Evolutionary conservation across 2,888 invertebrate species (phyloP).

Genomic region (Pseudococcus viburni): DNA sequence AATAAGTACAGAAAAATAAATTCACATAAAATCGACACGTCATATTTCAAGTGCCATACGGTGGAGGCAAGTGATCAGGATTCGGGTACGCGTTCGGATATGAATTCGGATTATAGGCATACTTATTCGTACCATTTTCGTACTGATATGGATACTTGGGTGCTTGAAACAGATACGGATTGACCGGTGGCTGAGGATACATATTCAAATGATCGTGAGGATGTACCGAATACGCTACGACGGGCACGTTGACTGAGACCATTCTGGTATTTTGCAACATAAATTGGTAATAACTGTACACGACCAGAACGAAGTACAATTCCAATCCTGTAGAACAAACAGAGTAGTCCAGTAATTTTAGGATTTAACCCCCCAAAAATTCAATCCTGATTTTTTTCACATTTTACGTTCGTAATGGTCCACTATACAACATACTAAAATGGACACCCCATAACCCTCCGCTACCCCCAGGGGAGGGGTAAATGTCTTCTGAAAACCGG

Average conservation of each 20-base stretch:
- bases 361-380: too few relatives aligned
- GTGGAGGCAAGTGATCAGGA: constrained; percentile 39
- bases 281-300: constrained; percentile 46
- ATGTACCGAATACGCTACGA: not conserved
- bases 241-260: constrained; percentile 8
- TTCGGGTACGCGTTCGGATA: not conserved
- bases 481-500: too few relatives aligned
- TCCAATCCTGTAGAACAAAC: constrained; percentile 3
- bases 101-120: not conserved
- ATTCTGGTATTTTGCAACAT: constrained; percentile 13
- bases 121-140: not conserved
- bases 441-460: too few relatives aligned
- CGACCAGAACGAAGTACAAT: not conserved
- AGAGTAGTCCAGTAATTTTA: too few relatives aligned
- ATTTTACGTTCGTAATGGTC: too few relatives aligned
- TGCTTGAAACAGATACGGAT: constrained; percentile 57
- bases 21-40: too few relatives aligned
- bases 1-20: too few relatives aligned
- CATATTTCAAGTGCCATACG: constrained; percentile 24
- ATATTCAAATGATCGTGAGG: constrained; percentile 17
- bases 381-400: too few relatives aligned
- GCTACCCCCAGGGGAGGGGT: too few relatives aligned
- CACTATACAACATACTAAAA: too few relatives aligned
- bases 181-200: constrained; percentile 45
- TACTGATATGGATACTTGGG: constrained; percentile 42